These are phyloP conservation scores for Strigops habroptila DNA, from an alignment of 2,113 vertebrate species.

Conservation along the genomic window DNA sequence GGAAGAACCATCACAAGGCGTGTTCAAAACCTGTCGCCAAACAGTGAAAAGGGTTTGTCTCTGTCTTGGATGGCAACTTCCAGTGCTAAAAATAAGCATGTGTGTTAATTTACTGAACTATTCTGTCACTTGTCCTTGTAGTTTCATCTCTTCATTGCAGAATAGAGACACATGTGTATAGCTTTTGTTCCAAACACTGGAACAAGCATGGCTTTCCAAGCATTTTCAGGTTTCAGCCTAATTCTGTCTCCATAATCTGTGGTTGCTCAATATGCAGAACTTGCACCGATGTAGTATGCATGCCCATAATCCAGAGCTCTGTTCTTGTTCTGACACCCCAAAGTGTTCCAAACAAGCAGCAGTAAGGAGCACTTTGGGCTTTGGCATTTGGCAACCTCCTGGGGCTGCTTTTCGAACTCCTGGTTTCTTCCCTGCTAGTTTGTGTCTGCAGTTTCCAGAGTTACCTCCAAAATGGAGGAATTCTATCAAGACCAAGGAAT, in stretches of 20 bases:
- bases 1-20: not conserved
- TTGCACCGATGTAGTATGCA: fast-evolving
- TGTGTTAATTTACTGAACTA: not conserved
- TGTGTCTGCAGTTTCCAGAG: not conserved
- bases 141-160: not conserved
- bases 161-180: not conserved
- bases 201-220: not conserved
- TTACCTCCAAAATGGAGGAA: not conserved
- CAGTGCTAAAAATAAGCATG: not conserved
- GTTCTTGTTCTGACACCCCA: not conserved
- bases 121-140: not conserved
- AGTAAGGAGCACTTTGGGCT: not conserved
- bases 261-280: not conserved
- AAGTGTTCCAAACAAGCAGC: not conserved
- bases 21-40: not conserved
- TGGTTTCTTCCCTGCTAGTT: not conserved
- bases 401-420: not conserved
- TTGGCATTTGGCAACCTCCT: not conserved
- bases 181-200: not conserved
- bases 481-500: not conserved
- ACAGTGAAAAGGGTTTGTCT: not conserved
- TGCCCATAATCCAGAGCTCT: not conserved
- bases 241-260: not conserved
- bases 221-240: not conserved
- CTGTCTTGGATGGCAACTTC: not conserved